Evolutionary conservation across 2,888 invertebrate species (phyloP).

Genomic region (Sarcophaga variegata): DNA sequence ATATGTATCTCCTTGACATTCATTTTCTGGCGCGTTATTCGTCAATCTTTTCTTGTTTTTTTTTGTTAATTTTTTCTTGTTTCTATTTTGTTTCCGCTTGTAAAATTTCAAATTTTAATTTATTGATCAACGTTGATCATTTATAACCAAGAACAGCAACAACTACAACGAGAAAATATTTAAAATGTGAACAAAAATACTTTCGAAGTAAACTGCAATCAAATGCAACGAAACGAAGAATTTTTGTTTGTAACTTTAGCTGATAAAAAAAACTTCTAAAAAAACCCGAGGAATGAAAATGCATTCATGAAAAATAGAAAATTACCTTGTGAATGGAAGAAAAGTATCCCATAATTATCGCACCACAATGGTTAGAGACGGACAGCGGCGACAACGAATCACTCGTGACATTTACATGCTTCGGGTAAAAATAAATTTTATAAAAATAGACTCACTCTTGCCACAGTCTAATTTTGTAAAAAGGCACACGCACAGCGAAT

Average conservation of each 20-base stretch:
- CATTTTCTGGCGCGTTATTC: conserved; percentile 51
- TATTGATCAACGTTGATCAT: conserved; percentile 59
- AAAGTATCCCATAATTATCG: conserved; percentile 36
- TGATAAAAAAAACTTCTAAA: not conserved
- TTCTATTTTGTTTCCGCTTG: conserved; percentile 52
- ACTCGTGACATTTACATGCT: conserved; percentile 60
- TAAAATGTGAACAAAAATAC: not conserved
- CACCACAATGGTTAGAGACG: conserved; percentile 2
- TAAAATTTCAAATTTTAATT: conserved; percentile 53
- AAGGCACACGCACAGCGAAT: conserved; percentile 16
- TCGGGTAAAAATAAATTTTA: conserved; percentile 45
- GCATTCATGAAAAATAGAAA: conserved; percentile 24
- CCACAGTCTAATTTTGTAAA: conserved; percentile 10
- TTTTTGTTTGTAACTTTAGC: not conserved
- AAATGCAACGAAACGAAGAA: not conserved
- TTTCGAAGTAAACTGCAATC: not conserved
- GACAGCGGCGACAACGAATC: conserved; percentile 21
- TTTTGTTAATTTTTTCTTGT: not conserved
- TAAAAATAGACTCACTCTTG: conserved; percentile 58
- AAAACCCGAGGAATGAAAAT: conserved; percentile 11
- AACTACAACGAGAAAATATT: not conserved
- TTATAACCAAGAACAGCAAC: conserved; percentile 21
- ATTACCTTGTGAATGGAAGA: conserved; percentile 27
- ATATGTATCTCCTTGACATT: conserved; percentile 69
- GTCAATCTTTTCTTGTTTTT: not conserved